Percentiles rank a stretch among this genome's conserved stretches.
phyloP scores from a whole-genome alignment of 2,797 vertebrate genomes.

The Gastrophryne carolinensis region DNA sequence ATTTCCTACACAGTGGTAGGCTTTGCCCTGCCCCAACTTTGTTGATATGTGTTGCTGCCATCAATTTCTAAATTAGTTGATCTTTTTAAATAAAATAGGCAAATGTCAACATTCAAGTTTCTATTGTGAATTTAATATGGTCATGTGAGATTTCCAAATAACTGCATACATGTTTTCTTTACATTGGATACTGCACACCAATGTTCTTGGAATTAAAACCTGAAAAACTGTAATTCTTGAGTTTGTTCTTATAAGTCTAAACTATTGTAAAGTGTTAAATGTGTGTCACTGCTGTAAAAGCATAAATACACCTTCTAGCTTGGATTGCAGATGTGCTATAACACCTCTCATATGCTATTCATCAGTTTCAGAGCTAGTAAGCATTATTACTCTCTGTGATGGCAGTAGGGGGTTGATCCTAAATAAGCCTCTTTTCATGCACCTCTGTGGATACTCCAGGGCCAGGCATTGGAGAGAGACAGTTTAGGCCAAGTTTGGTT shows the following conservation, averaged over 20 bases:
- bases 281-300: background rate
- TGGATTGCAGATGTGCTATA: constrained; percentile 3
- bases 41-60: no score
- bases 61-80: no score
- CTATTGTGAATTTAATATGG: no score
- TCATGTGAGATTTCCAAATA: no score
- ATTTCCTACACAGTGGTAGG: no score
- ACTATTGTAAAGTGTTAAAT: background rate
- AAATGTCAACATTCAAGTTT: no score
- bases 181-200: no score
- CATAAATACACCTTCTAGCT: background rate
- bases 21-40: no score
- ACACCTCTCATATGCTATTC: constrained; percentile 15
- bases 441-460: background rate
- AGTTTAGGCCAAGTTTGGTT: background rate
- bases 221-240: no score
- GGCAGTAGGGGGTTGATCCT: constrained; percentile 28
- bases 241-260: background rate
- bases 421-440: constrained; percentile 18
- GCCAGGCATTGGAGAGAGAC: constrained; percentile 12
- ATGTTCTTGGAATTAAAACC: no score
- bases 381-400: constrained; percentile 15
- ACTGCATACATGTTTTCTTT: no score
- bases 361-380: constrained; percentile 4
- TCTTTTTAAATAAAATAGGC: no score